A percentile compares a stretch with the other conserved stretches of the same genome.
phyloP scores from a whole-genome alignment of 2,797 vertebrate species.

The Leptoclinus maculatus region DNA sequence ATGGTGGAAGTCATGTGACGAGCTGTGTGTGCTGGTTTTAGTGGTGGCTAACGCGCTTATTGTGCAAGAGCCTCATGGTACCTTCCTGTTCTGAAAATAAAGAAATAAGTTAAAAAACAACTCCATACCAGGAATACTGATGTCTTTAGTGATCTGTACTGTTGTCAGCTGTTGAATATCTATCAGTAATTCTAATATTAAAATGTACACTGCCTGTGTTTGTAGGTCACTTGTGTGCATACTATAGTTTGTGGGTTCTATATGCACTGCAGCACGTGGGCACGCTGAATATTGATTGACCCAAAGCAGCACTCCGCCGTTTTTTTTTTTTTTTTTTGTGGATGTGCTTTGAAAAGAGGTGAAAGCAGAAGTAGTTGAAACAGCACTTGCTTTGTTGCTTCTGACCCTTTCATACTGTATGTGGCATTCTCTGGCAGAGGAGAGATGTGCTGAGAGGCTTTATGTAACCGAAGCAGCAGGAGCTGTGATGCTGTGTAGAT shows the following conservation, averaged over 20 bases:
- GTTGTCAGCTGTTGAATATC: background rate
- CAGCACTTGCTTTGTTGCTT: slow-evolving; percentile 50
- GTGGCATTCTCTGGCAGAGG: slow-evolving; percentile 38
- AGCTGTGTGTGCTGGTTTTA: slow-evolving; percentile 61
- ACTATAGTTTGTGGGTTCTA: background rate
- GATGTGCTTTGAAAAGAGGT: slow-evolving; percentile 53
- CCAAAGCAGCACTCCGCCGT: slow-evolving; percentile 22
- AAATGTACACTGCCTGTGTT: background rate
- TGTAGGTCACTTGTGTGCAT: slow-evolving; percentile 10
- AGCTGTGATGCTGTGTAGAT: background rate
- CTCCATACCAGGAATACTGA: background rate
- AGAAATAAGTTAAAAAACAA: slow-evolving; percentile 31
- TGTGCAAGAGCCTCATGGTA: slow-evolving; percentile 53
- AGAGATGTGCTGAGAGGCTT: slow-evolving; percentile 44
- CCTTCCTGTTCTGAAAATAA: slow-evolving; percentile 50
- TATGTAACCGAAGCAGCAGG: slow-evolving; percentile 49
- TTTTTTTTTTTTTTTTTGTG: slow-evolving; percentile 9
- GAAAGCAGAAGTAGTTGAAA: slow-evolving; percentile 58
- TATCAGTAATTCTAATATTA: background rate
- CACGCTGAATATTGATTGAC: slow-evolving; percentile 59
- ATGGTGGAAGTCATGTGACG: slow-evolving; percentile 66
- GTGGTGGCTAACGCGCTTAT: slow-evolving; percentile 46
- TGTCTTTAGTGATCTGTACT: slow-evolving; percentile 18
- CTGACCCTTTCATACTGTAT: slow-evolving; percentile 44
- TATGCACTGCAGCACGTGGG: slow-evolving; percentile 22